Conservation (phyloP, 2,888 invertebrate species). For the Oeneis ivallda region DNA sequence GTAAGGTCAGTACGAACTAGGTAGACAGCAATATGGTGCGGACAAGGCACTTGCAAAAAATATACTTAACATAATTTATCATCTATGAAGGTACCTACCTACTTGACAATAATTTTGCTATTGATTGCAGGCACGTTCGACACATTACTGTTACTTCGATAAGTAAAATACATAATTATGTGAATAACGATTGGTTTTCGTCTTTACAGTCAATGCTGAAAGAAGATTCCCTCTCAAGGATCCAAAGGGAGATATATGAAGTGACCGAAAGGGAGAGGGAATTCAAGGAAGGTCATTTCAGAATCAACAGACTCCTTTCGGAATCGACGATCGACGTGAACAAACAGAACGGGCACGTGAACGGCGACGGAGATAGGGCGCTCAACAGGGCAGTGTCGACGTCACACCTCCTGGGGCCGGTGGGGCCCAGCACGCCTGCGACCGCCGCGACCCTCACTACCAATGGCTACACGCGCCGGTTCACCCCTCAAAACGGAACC, state of each 20-base stretch:
- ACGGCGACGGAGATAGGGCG: constrained; percentile 61
- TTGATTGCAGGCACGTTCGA: constrained; percentile 26
- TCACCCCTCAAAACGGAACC: constrained; percentile 84
- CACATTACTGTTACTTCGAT: constrained; percentile 23
- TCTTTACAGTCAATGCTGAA: constrained; percentile 80
- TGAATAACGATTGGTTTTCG: constrained; percentile 38
- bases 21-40: no score
- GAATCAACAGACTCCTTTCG: constrained; percentile 70
- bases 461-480: constrained; percentile 81
- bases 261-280: constrained; percentile 92
- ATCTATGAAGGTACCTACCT: constrained; percentile 7
- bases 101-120: constrained; percentile 20
- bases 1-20: constrained; percentile 44
- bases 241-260: constrained; percentile 94
- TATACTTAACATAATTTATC: no score
- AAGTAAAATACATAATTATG: constrained; percentile 36
- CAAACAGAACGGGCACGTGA: constrained; percentile 71
- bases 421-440: constrained; percentile 63
- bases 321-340: constrained; percentile 76
- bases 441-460: constrained; percentile 64
- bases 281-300: constrained; percentile 84
- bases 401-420: constrained; percentile 69
- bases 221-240: constrained; percentile 88
- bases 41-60: constrained; percentile 23
- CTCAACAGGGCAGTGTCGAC: constrained; percentile 74